phyloP scores from a whole-genome alignment of 2,888 invertebrate genomes.

The Furcula furcula region DNA sequence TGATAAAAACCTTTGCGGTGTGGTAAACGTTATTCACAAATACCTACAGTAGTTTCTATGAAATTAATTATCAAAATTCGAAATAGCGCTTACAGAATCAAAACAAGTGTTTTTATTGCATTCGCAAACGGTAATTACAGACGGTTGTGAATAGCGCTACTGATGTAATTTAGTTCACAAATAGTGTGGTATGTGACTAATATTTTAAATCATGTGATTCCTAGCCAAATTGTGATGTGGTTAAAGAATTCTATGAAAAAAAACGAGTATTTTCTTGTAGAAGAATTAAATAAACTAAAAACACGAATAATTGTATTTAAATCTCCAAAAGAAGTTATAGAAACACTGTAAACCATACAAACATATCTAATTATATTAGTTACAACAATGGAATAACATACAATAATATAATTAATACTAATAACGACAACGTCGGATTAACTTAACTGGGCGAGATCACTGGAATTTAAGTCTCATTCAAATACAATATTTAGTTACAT shows the following conservation, averaged over 20 bases:
- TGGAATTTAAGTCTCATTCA: constrained; percentile 33
- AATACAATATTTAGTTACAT: constrained; percentile 18
- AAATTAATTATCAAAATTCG: no score
- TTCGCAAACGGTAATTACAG: no score
- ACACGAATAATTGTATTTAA: constrained; percentile 60
- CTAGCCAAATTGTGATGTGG: no score
- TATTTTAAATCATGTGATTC: constrained; percentile 14
- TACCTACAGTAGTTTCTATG: no score
- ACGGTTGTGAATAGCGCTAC: no score
- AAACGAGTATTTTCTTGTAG: constrained; percentile 37
- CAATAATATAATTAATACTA: constrained; percentile 33
- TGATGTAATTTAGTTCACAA: no score
- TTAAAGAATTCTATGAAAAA: no score
- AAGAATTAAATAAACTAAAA: constrained; percentile 44
- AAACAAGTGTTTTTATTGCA: no score
- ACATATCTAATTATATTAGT: constrained; percentile 63
- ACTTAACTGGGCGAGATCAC: constrained; percentile 44
- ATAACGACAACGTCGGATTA: constrained; percentile 27
- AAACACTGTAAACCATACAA: constrained; percentile 76
- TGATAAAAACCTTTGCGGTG: no score
- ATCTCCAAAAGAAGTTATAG: constrained; percentile 60
- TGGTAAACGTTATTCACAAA: no score
- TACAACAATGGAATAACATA: constrained; percentile 45
- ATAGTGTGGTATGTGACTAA: no score
- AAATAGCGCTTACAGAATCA: no score